Evolutionary conservation across 2,113 vertebrate genomes (phyloP).

Genomic region (Dipodomys spectabilis): DNA sequence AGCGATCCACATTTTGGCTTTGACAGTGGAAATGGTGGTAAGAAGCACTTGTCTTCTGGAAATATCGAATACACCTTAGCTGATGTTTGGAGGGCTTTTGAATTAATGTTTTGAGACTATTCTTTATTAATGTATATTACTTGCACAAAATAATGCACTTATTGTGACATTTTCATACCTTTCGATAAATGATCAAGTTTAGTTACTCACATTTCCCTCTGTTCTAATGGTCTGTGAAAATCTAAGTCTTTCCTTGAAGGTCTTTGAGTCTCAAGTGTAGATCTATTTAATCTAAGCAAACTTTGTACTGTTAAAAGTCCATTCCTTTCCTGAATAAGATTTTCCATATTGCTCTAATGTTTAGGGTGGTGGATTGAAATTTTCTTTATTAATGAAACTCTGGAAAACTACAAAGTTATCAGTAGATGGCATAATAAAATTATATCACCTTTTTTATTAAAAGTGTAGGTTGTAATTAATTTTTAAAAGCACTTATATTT

Average conservation of each 20-base stretch:
- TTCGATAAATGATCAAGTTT: background rate
- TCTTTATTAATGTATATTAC: background rate
- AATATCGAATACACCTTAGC: background rate
- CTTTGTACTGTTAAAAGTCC: slow-evolving; percentile 33
- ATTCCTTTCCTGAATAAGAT: slow-evolving; percentile 15
- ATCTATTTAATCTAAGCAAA: background rate
- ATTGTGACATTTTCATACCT: background rate
- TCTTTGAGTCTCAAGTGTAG: slow-evolving; percentile 38
- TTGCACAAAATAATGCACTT: background rate
- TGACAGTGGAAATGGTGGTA: background rate
- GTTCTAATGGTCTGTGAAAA: background rate
- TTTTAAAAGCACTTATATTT: slow-evolving; percentile 36
- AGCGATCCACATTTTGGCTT: background rate
- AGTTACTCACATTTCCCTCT: background rate
- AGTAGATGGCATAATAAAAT: background rate
- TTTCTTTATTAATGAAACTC: background rate
- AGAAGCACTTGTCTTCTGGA: background rate
- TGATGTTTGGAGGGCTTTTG: background rate
- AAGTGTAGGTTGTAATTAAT: background rate
- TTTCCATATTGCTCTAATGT: slow-evolving; percentile 31
- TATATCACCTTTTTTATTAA: background rate
- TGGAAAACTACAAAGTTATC: background rate
- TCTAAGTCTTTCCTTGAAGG: background rate
- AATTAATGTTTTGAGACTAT: no score
- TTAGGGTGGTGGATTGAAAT: slow-evolving; percentile 17